phyloP scores from a whole-genome alignment of 2,113 vertebrate species.

The Centropus bengalensis region DNA sequence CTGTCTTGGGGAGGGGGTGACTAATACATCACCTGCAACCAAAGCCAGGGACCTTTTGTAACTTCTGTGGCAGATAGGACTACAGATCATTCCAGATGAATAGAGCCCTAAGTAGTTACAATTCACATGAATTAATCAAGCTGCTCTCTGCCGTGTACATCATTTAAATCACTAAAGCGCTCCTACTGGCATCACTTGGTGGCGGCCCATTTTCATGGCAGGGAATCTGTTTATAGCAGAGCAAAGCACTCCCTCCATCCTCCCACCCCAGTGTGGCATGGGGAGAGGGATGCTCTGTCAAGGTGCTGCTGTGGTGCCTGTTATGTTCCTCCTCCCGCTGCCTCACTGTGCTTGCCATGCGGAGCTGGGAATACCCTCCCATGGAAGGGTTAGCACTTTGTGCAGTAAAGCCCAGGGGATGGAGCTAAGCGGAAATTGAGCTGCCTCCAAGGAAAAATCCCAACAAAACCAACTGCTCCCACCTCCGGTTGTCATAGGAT shows the following conservation, averaged over 20 bases:
- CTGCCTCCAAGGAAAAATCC: background rate
- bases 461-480: background rate
- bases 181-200: slow-evolving; percentile 17
- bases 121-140: slow-evolving; percentile 54
- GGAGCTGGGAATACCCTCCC: background rate
- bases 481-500: background rate
- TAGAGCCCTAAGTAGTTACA: slow-evolving; percentile 31
- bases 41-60: background rate
- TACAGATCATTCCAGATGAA: slow-evolving; percentile 52
- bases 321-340: background rate
- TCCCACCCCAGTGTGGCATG: background rate
- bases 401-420: background rate
- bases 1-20: background rate
- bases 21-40: slow-evolving; percentile 47
- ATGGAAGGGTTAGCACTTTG: background rate
- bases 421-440: background rate
- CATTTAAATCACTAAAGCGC: slow-evolving; percentile 47
- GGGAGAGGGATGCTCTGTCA: background rate
- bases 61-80: background rate
- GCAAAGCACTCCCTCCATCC: background rate
- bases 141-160: slow-evolving; percentile 21
- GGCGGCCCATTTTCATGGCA: background rate
- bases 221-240: background rate
- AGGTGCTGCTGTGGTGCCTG: background rate
- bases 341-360: background rate